Evolutionary conservation across 2,797 vertebrate genomes (phyloP), one percentile per base, ranked within the genome.

Genomic region (Poecilia picta): DNA sequence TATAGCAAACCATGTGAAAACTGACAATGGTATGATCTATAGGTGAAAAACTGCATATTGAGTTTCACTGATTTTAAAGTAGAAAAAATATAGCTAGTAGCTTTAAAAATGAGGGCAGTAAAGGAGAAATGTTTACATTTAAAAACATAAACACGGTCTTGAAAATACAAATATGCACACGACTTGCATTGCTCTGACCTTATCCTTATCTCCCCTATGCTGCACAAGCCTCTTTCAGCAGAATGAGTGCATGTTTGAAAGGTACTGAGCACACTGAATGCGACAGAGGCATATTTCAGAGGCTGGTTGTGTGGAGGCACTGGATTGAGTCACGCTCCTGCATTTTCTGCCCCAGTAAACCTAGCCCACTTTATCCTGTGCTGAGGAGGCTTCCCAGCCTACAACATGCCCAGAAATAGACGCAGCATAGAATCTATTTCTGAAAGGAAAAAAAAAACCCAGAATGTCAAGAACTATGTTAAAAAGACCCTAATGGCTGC

Each of bases 261-360:
- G 83, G 80, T 83, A 86, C 39, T 75, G 79, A 91, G 85, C 91
- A 93, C 86, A 92, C 89, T 89, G 80, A 90, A 92, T 88, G 80
- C 70, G 84, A 91, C 84, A 81, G 83, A 88, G 87, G 88, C 94
- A 95, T 94, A 94, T 93, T 93, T 93, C 66, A 64, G 45, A 85
- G 78, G 83, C 90, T 91, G 94, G 90, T 92, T 93, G 84, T 89
- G 88, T 82, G 84, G 87, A 94, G 80, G 83, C 86, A 43, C 85
- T 92, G 87, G 80, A 86, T 89, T 93, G 93, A 94, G 93, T 95
- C 93, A 95, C 86, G 87, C 89, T 90, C 81, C 87, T 84, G 89
- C 86, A 94, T 95, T 95, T 95, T 95, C 95, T 95, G 94, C 94
- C 94, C 93, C 91, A 95, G 92, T 96, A 95, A 96, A 94, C 90